Evolutionary conservation across 2,888 invertebrate genomes (phyloP), one percentile per base, ranked within the genome.

Genomic region (Leptopilina syphax): DNA sequence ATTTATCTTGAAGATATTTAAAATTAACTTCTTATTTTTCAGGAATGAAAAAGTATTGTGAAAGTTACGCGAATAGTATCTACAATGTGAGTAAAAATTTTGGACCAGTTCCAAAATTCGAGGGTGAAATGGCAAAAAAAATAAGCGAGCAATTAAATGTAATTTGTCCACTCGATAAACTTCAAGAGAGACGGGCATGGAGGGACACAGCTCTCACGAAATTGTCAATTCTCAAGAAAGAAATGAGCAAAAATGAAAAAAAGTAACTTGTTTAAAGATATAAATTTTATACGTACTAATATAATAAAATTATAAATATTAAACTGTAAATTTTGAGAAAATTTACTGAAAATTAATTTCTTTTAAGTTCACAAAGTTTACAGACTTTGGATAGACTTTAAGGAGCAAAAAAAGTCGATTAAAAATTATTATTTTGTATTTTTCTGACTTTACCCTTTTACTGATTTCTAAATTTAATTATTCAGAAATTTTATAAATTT

Each of bases 141-240:
- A 94, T 98, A 78, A 95, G 95, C 84, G 92, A 95, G 47, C 96
- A 97, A 88, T 91, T 98, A 73, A 95, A 96, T 87, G 93, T 93
- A 9, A 94, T 95, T 92, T 95, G 96, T 44, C 96, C 98, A 0
- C 83, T 97, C 50, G 95, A 96, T 41, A 94, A 95, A 86, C 92
- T 98, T 77, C 94, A 93, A 78, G 95, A 96, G 80, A 93, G 97
- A 82, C 94, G 97, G 44, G 94, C 94, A 0, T 98, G 97, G 96
- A 94, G 98, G 27, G 98, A 98, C 89, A 94, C 95, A 54, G 96
- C 96, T 84, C 93, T 98, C 27, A 96, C 96, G 0, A 95, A 96
- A 81, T 93, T 98, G 12, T 95, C 97, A 41, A 92, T 96, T 80
- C 93, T 98, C 79, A 98, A 98, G 91, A 95, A 95, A 84, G 94